Evolutionary conservation across 2,888 invertebrate genomes (phyloP), one percentile per base, ranked within the genome.

Genomic region (Acleris emargana): DNA sequence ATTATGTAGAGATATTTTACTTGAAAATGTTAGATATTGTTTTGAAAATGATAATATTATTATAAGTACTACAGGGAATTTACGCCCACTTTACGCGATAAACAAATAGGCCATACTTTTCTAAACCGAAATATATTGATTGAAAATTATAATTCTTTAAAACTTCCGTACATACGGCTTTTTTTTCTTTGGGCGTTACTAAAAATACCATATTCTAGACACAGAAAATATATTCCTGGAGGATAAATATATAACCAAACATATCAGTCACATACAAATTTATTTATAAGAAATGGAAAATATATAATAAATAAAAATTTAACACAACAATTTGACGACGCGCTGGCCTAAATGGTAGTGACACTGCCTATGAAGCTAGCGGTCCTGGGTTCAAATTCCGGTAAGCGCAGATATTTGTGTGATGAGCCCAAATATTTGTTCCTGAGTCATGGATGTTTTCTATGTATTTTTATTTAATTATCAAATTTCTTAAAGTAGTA

Each of bases 131-230:
- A n/a, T n/a, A n/a, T 49, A n/a, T 49, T 18, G 17, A 49, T 49
- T 49, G 18, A 17, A 49, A 49, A 49, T n/a, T 18, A 17, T 49
- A 18, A 18, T 49, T 49, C 5, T 49, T 49, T 49, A 49, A 49
- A 9, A 18, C 9, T 49, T 47, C 47, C 18, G 47, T 49, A 18
- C 47, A 2, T 18, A 18, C 11, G 11, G 2, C 47, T 7, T 18
- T 49, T 18, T 28, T 16, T 18, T 47, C 6, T 17, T 49, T 49
- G 47, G 47, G 17, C 20, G 18, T 20, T 49, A 18, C 18, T 47
- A 47, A 47, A 47, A 47, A 18, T 47, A 47, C 47, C 17, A 47
- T 47, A 47, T 18, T 47, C 18, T 47, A 47, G 6, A 17, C 9
- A 5, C n/a, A 47, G 17, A 13, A 42, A 42, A 42, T 16, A 42